Base-by-base conservation (phyloP, 2,888 invertebrate genomes). In the Rambutsinella grinnellia region DNA sequence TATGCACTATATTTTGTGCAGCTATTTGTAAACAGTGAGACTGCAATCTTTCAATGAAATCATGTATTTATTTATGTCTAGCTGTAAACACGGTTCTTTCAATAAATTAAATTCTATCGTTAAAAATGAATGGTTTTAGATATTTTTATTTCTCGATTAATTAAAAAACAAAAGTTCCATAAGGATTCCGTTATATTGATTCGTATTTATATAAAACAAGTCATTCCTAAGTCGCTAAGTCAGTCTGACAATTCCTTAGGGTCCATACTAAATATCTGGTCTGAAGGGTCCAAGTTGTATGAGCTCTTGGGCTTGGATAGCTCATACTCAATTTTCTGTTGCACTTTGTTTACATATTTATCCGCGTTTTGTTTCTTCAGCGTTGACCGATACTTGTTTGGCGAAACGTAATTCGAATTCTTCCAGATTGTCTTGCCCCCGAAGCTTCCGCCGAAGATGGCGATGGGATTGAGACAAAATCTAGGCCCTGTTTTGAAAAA, bases 371-470 rank as follows among this genome's bases (percentile, higher is more conserved):
- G 89, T 85, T 91, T 90, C 56, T 90, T 91, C 63, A 93, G 85
- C 60, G 91, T 89, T 85, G 93, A 92, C 23, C 96, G 90, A 84
- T 93, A 90, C 89, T 91, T 92, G 61, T 96, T 93, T 17, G 99
- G 99, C 79, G 96, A 94, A 0, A 96, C 89, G 87, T 96, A 99
- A 84, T 92, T 88, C 0, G 94, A 91, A 89, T 99, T 99, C 85
- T 96, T 94, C 94, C 97, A 99, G 67, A 99, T 87, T 23, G 96
- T 92, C 75, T 91, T 89, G 3, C 98, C 99, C 76, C 94, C 93
- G 88, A 99, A 99, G 85, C 98, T 97, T 3, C 94, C 94, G 68
- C 93, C 92, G 88, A 99, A 99, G 85, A 99, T 93, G 88, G 96
- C 95, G 0, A 99, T 94, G 87, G 93, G 89, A 85, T 92, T 90